Evolutionary conservation across 2,888 invertebrate species (phyloP), one percentile per base, ranked within the genome.

Genomic region (Epiblema foenella): DNA sequence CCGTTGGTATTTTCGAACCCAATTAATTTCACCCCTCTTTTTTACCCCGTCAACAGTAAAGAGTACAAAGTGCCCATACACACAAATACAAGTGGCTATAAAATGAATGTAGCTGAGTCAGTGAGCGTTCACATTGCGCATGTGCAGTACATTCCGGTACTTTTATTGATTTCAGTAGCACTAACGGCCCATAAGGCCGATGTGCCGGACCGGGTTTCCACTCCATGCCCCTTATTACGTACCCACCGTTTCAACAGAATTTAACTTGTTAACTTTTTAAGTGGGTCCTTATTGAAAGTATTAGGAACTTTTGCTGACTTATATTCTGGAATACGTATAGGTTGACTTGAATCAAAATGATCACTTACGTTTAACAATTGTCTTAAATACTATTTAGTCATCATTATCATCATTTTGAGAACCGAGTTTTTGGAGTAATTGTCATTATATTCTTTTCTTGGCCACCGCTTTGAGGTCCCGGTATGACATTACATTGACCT

Each of bases 151-250:
- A 93, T 94, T 94, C 93, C 87, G 89, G 91, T 88, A 93, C 94
- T 95, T 95, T 95, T 95, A 95, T 95, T 95, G 95, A 95, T 95
- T 95, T 94, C 95, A 94, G 95, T 95, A 94, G 95, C 94, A 94
- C 94, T 94, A 94, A 95, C 94, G 94, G 93, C 89, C 93, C 89
- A 94, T 93, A 91, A 89, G 89, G 83, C 87, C 91, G 91, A 90
- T 91, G 91, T 91, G 89, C 91, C 84, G 90, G 90, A 89, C 92
- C 83, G 89, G 88, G 86, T 85, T 87, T 87, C 86, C 83, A 85
- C 88, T 89, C 88, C 84, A 87, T 89, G 77, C 88, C 88, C 89
- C 90, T 93, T 93, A 92, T 91, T 91, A 91, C 87, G 88, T 91
- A 91, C 92, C 89, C 89, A 88, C 88, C 86, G 89, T 88, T 87